Base-by-base conservation (phyloP, 2,797 vertebrate species). In the Telmatherina bonti region DNA sequence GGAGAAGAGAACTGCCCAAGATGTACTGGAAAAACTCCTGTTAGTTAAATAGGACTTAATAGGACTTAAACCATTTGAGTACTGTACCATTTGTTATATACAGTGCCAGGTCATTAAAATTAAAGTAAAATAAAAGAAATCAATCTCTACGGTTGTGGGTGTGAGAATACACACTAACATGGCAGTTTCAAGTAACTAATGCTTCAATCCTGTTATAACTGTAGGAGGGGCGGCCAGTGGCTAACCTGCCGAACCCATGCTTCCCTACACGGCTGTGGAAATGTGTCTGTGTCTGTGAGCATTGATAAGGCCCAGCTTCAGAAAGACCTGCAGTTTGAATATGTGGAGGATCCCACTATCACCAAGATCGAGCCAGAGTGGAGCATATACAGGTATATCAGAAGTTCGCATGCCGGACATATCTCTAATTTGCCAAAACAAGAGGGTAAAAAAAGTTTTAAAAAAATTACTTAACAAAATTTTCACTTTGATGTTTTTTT, bases 351-450 rank as follows among this genome's bases (percentile, higher is more conserved):
- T 76, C 98, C 98, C 54, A 97, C 95, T 53, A 96, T 99, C 68
- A 90, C 94, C 67, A 96, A 95, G 88, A 95, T 99, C 0, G 97
- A 99, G 85, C 98, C 98, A 0, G 98, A 99, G 77, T 99, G 98
- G 98, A 99, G 97, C 93, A 99, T 99, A 56, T 93, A 96, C 92
- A 99, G 97, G 98, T 99, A 91, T 36, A 75, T 31, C 2, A n/a
- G 20, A 62, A 3, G 20, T 2, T 1, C 4, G 31, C 1, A 41
- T 65, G 27, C 51, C 3, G n/a, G 1, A 31, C 22, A 6, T 4
- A 16, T 43, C 7, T 53, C 7, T 11, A 0, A 6, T 53, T 22
- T 63, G 12, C 45, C 27, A 30, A 22, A 61, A 41, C 27, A 18
- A 45, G 3, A 51, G 18, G 27, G 31, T 29, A 41, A 20, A 55